Conservation (phyloP, 2,113 vertebrate genomes). For the Aspiorhynchus laticeps region DNA sequence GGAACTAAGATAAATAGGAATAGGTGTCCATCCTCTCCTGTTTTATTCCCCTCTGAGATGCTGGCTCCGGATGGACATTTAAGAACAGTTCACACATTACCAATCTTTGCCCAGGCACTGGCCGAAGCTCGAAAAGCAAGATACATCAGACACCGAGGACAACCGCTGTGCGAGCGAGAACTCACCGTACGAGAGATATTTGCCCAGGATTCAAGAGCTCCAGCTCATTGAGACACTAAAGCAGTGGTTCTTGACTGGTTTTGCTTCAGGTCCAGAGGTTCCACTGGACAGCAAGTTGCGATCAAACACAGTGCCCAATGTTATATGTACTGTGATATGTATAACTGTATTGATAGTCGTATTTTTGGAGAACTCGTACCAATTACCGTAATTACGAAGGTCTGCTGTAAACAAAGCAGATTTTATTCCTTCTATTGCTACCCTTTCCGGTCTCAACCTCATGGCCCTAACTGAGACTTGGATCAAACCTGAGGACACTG, state of each 20-base stretch:
- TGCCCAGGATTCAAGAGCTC: conserved; percentile 42
- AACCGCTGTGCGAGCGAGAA: conserved; percentile 64
- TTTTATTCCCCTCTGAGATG: conserved; percentile 33
- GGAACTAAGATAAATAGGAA: neutral
- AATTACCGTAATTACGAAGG: neutral
- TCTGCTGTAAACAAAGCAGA: too few species aligned
- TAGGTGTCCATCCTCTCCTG: neutral
- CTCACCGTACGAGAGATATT: conserved; percentile 68
- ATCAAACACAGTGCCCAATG: neutral
- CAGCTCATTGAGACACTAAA: neutral
- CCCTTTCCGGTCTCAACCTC: too few species aligned
- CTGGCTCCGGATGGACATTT: conserved; percentile 47
- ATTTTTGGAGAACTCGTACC: neutral
- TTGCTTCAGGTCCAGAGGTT: neutral
- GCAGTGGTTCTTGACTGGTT: neutral
- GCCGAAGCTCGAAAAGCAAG: conserved; percentile 69
- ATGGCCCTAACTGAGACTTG: too few species aligned
- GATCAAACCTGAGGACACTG: too few species aligned
- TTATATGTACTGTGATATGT: neutral
- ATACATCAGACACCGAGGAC: conserved; percentile 72
- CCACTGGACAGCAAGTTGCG: neutral
- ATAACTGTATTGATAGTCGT: neutral
- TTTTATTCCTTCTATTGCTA: too few species aligned
- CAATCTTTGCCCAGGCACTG: conserved; percentile 67
- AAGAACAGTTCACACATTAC: conserved; percentile 59